phyloP scores from a whole-genome alignment of 2,113 vertebrate species.

The Myiozetetes cayanensis region DNA sequence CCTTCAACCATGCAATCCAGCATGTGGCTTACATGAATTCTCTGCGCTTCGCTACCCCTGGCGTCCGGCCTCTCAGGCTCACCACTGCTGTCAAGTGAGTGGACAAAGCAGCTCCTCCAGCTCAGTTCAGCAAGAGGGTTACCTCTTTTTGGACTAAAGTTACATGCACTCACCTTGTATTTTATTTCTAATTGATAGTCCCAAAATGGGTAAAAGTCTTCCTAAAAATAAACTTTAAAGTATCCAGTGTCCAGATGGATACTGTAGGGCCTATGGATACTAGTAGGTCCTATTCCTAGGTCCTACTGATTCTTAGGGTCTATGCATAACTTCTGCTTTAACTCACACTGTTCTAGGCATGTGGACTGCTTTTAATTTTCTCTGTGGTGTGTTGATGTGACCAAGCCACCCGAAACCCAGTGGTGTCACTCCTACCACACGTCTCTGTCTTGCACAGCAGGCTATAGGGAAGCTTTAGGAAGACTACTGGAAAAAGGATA shows the following conservation, averaged over 20 bases:
- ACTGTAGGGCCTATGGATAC: no score
- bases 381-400: neutral
- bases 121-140: neutral
- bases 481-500: neutral
- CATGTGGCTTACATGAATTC: conserved; percentile 98
- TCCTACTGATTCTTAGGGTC: neutral
- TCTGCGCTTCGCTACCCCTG: conserved; percentile 93
- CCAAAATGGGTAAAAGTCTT: neutral
- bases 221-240: neutral
- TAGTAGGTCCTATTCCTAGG: no score
- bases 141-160: neutral
- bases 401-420: neutral
- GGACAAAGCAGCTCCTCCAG: neutral
- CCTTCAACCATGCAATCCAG: conserved; percentile 96
- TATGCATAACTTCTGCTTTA: neutral
- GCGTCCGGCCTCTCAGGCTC: conserved; percentile 92
- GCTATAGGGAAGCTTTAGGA: neutral
- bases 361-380: neutral
- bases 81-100: conserved; percentile 84
- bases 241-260: neutral
- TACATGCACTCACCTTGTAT: neutral
- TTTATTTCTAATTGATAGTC: neutral
- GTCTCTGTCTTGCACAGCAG: neutral
- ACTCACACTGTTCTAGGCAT: neutral
- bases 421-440: neutral